Evolutionary conservation across 2,888 invertebrate genomes (phyloP), one percentile per base, ranked within the genome.

Genomic region (Scaeva pyrastri): DNA sequence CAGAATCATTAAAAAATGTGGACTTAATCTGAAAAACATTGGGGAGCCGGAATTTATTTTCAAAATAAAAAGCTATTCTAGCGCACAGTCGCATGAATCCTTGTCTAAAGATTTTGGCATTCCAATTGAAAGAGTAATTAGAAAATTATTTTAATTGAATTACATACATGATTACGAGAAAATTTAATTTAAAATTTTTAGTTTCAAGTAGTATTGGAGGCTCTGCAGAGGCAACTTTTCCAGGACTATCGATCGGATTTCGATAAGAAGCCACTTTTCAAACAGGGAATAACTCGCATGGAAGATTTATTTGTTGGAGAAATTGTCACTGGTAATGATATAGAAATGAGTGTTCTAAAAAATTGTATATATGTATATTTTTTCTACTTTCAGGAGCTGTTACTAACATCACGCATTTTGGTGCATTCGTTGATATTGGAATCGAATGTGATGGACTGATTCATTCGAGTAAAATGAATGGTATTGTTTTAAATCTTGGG

Each of bases 361-460:
- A 12, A 8, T 10, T 14, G 14, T 36, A n/a, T 8, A 2, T 39
- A 31, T 4, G 2, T 12, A 55, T 26, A 0, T 19, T 39, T 43
- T 5, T 66, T 45, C 16, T 4, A 11, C 1, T 88, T 92, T 2
- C 88, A 95, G 97, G 98, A n/a, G 95, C 95, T 1, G 96, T 98
- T 1, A 94, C 94, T 16, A 98, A 98, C 92, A 95, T 97, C 0
- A 97, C 97, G 0, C 96, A 97, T 87, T 98, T 98, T 92, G 98
- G 98, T 0, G 96, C 96, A 70, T 98, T 98, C 92, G 96, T 98
- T 0, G 98, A 98, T 90, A 94, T 97, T 88, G 97, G 97, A 0
- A 95, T 97, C 0, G 95, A 95, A 23, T 94, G 92, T 66, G 94
- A 95, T 90, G 97, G 96, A 0, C 93, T 97, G 11, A 94, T 97